Conservation (phyloP, 2,113 vertebrate species). For the Petrocephalus microphthalmus region DNA sequence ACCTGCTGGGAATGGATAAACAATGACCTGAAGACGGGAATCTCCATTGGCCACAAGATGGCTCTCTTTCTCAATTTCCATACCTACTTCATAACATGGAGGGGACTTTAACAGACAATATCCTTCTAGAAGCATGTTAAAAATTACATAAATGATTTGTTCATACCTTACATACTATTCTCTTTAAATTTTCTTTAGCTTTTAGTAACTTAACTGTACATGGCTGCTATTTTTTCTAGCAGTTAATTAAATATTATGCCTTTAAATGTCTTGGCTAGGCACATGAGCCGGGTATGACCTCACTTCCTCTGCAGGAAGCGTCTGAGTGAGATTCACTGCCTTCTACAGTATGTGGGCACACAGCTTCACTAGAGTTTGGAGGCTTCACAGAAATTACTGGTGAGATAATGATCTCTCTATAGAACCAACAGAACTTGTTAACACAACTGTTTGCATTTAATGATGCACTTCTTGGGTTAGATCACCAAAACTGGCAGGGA, state of each 20-base stretch:
- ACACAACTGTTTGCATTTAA: not conserved
- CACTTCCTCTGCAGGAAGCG: not conserved
- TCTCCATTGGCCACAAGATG: not conserved
- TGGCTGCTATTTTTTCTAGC: not conserved
- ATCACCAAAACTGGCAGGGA: not conserved
- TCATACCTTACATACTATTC: not conserved
- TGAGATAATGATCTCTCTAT: not conserved
- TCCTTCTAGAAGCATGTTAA: not conserved
- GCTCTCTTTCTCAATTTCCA: not conserved
- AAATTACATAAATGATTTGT: not conserved
- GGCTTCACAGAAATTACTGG: not conserved
- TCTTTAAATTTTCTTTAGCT: not conserved
- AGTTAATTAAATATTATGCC: not conserved
- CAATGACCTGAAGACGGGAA: not conserved
- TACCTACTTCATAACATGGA: not conserved
- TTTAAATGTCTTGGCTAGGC: not conserved
- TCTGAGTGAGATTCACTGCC: not conserved
- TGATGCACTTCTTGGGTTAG: not conserved
- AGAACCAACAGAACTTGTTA: not conserved
- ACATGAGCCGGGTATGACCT: too few relatives aligned
- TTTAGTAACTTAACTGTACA: not conserved
- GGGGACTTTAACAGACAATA: not conserved
- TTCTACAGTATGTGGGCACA: not conserved
- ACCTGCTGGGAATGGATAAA: conserved; percentile 46
- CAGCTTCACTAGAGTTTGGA: not conserved